A percentile compares a stretch with the other conserved stretches of the same genome.
Conservation (phyloP, 2,797 vertebrate species). For the Poeciliopsis paucimaculata region DNA sequence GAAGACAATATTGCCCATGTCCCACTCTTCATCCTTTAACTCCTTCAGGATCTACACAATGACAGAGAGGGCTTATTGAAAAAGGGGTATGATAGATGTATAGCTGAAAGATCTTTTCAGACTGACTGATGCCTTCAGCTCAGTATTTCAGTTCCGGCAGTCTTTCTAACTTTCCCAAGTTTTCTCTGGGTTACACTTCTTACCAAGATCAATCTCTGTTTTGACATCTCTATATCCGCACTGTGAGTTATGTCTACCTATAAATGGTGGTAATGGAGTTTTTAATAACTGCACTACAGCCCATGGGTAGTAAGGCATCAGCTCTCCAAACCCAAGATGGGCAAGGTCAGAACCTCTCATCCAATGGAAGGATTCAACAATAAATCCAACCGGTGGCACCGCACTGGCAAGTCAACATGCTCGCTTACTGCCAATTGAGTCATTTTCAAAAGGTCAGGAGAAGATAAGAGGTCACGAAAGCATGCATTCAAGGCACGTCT, state of each 20-base stretch:
- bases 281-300: conserved; percentile 79
- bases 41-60: conserved; percentile 91
- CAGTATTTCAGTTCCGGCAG: conserved; percentile 51
- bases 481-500: conserved; percentile 33
- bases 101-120: conserved; percentile 53
- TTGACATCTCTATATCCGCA: conserved; percentile 78
- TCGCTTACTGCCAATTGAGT: conserved; percentile 61
- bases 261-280: conserved; percentile 79
- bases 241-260: conserved; percentile 77
- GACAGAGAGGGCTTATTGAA: conserved; percentile 68
- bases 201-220: conserved; percentile 76
- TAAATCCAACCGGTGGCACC: conserved; percentile 71
- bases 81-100: conserved; percentile 66
- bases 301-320: conserved; percentile 71
- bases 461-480: conserved; percentile 36
- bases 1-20: conserved; percentile 90
- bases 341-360: conserved; percentile 76
- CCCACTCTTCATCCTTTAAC: conserved; percentile 95
- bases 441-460: conserved; percentile 60
- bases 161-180: conserved; percentile 54
- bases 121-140: conserved; percentile 65
- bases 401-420: conserved; percentile 58
- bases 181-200: conserved; percentile 72
- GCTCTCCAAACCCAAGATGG: conserved; percentile 67
- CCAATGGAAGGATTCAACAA: conserved; percentile 65